Evolutionary conservation across 1,140 invertebrate species (phyloP).

Genomic region (Nebria ingens): DNA sequence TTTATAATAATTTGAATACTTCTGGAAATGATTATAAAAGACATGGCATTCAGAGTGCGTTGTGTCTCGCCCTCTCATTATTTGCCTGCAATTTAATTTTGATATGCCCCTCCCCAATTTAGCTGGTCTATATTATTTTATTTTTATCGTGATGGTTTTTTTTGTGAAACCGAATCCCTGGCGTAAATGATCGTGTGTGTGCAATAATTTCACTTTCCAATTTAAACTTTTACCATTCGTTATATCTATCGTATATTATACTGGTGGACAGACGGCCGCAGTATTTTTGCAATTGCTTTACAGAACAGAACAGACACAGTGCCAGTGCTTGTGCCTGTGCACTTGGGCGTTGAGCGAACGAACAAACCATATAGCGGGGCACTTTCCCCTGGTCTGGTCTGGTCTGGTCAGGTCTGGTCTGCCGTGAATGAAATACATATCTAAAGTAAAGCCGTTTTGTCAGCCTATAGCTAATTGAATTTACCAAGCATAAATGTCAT

Average conservation of each 20-base stretch:
- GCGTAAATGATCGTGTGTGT: not conserved
- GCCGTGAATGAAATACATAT: too few relatives aligned
- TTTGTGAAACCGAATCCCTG: slow-evolving; percentile 1
- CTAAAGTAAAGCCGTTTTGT: too few relatives aligned
- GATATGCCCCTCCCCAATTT: not conserved
- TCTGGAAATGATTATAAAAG: too few relatives aligned
- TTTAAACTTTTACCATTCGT: slow-evolving; percentile 1
- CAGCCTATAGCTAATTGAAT: too few relatives aligned
- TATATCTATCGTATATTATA: slow-evolving; percentile 6
- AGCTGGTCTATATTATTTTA: not conserved
- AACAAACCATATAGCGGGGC: too few relatives aligned
- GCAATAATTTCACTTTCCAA: slow-evolving; percentile 6
- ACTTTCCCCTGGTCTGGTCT: not conserved
- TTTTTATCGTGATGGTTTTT: slow-evolving; percentile 1
- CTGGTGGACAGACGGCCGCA: not conserved
- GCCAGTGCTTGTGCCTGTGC: not conserved
- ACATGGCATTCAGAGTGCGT: too few relatives aligned
- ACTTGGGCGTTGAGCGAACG: not conserved
- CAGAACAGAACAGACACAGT: not conserved
- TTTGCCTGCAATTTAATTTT: too few relatives aligned
- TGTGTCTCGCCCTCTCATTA: too few relatives aligned
- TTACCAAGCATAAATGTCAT: too few relatives aligned
- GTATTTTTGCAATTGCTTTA: not conserved
- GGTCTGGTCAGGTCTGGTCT: too few relatives aligned
- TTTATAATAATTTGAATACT: too few relatives aligned